A percentile compares a stretch with the other conserved stretches of the same genome.
Conservation (phyloP, 2,113 vertebrate genomes). For the Bubalus kerabau region DNA sequence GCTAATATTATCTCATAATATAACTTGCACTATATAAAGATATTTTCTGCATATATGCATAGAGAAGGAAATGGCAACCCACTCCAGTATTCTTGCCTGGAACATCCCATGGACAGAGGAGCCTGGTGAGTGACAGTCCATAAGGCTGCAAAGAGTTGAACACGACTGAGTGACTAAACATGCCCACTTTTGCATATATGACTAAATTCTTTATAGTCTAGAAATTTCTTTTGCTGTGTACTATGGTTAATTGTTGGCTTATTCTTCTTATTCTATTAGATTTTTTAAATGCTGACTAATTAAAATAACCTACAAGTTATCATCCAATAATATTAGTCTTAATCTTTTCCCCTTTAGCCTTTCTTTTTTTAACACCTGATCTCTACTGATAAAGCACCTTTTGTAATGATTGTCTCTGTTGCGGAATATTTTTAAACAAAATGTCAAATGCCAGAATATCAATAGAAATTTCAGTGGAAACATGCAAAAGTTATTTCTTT, state of each 20-base stretch:
- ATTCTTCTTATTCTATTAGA: slow-evolving; percentile 60
- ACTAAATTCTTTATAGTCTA: background rate
- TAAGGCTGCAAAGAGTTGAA: background rate
- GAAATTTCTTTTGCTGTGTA: background rate
- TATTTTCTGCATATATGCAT: background rate
- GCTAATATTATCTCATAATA: background rate
- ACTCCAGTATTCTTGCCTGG: background rate
- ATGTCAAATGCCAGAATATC: slow-evolving; percentile 57
- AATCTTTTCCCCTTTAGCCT: background rate
- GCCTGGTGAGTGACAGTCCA: background rate
- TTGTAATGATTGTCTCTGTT: slow-evolving; percentile 70
- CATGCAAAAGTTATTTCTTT: slow-evolving; percentile 68
- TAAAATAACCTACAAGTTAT: slow-evolving; percentile 41
- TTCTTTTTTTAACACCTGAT: background rate
- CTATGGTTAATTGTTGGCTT: slow-evolving; percentile 29
- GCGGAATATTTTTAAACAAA: slow-evolving; percentile 64
- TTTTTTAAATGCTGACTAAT: slow-evolving; percentile 48
- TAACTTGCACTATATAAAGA: background rate
- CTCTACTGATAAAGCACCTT: slow-evolving; percentile 31
- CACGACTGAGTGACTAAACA: background rate
- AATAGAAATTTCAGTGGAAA: slow-evolving; percentile 70
- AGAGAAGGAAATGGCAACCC: background rate
- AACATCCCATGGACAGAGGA: background rate
- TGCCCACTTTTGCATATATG: background rate
- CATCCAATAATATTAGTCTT: background rate